phyloP scores from a whole-genome alignment of 2,113 vertebrate genomes.

The Mesocricetus auratus region DNA sequence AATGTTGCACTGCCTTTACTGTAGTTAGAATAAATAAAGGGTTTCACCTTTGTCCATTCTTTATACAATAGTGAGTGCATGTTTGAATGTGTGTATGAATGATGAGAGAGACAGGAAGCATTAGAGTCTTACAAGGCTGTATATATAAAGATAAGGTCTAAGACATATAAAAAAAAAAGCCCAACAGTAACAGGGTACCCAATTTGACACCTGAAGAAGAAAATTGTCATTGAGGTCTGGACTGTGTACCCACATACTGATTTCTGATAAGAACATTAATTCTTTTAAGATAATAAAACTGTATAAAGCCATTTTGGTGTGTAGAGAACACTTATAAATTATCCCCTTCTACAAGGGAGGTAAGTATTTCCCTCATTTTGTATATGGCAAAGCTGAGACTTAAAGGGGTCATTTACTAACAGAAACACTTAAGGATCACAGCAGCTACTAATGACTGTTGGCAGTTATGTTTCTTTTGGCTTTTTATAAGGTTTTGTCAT shows the following conservation, averaged over 20 bases:
- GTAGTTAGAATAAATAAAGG: background rate
- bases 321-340: too few species aligned
- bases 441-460: background rate
- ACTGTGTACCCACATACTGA: background rate
- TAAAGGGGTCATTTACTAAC: background rate
- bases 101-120: background rate
- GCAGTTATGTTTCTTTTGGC: background rate
- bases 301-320: background rate
- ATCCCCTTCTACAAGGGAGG: background rate
- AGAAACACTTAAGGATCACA: background rate
- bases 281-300: constrained; percentile 12
- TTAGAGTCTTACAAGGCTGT: background rate
- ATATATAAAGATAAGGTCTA: background rate
- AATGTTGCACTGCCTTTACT: background rate
- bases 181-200: background rate
- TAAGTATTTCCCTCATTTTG: background rate
- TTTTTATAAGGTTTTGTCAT: constrained; percentile 26
- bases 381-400: background rate
- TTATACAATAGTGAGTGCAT: background rate
- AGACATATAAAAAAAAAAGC: constrained; percentile 21
- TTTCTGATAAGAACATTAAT: background rate
- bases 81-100: background rate
- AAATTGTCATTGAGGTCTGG: background rate
- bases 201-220: background rate
- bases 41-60: background rate